Percentiles rank a stretch among this genome's conserved stretches.
Evolutionary conservation across 2,888 invertebrate species (phyloP).

Genomic region (Lepas anatifera): DNA sequence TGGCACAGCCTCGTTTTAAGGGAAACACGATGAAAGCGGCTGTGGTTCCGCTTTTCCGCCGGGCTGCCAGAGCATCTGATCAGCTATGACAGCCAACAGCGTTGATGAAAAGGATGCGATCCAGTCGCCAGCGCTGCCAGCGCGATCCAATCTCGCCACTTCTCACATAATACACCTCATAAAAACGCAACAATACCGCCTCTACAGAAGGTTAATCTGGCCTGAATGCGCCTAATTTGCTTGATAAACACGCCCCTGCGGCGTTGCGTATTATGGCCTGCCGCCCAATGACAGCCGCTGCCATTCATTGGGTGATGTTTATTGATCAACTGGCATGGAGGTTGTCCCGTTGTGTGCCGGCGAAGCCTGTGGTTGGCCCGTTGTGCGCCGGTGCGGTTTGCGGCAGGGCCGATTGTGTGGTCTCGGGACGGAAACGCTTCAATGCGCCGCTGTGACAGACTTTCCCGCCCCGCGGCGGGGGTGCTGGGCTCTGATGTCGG

Average conservation of each 20-base stretch:
- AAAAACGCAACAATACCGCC: conserved; percentile 11
- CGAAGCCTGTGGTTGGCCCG: background rate
- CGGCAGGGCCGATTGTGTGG: background rate
- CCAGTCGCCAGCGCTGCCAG: background rate
- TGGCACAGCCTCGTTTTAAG: too few relatives aligned
- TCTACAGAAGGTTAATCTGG: conserved; percentile 2
- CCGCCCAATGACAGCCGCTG: background rate
- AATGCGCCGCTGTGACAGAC: background rate
- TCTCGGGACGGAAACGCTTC: background rate
- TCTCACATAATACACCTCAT: background rate
- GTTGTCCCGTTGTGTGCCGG: too few relatives aligned
- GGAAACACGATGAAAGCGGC: too few relatives aligned
- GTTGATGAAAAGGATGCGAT: background rate
- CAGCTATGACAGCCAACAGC: too few relatives aligned
- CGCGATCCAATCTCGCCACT: conserved; percentile 6
- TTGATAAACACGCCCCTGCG: conserved; percentile 10
- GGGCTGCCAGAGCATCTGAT: too few relatives aligned
- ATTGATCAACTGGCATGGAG: background rate
- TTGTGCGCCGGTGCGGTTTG: too few relatives aligned
- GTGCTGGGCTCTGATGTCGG: too few relatives aligned
- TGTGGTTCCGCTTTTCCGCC: too few relatives aligned
- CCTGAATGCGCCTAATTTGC: conserved; percentile 6
- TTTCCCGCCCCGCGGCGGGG: too few relatives aligned
- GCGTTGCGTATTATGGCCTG: background rate
- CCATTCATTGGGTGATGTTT: background rate